A percentile compares a stretch with the other conserved stretches of the same genome.
These are phyloP conservation scores for Capitulum mitella DNA, from an alignment of 2,888 invertebrate genomes.

Conservation along the genomic window DNA sequence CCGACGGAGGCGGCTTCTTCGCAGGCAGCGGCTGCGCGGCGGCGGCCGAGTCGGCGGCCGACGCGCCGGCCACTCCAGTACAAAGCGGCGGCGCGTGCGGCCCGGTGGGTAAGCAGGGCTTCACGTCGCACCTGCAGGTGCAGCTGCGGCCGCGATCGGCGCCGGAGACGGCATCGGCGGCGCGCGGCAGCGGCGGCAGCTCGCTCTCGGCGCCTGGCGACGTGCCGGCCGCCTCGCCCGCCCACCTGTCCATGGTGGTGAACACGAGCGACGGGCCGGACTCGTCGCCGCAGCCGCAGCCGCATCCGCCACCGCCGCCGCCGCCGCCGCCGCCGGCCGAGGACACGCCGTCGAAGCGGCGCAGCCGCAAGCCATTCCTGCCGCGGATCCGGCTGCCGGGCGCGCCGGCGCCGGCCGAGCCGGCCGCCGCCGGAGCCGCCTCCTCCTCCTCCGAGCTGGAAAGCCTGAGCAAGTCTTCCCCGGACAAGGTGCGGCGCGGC, in stretches of 20 bases:
- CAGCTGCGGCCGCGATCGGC: constrained; percentile 7
- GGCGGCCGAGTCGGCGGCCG: neutral
- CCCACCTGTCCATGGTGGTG: constrained; percentile 6
- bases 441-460: constrained; percentile 21
- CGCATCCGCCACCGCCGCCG: neutral
- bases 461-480: constrained; percentile 21
- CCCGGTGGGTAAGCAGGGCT: constrained; percentile 23
- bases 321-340: neutral
- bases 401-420: neutral
- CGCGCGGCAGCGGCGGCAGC: constrained; percentile 1
- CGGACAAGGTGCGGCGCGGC: neutral
- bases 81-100: too few relatives aligned
- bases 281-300: neutral
- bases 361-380: neutral
- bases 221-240: neutral
- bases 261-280: neutral
- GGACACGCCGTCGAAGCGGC: neutral
- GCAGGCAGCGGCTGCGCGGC: neutral
- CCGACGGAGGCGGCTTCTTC: constrained; percentile 24
- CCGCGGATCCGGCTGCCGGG: neutral
- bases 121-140: constrained; percentile 16
- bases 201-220: neutral
- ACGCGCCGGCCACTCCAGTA: constrained; percentile 25
- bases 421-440: neutral
- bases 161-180: neutral